Evolutionary conservation across 2,797 vertebrate genomes (phyloP), one percentile per base, ranked within the genome.

Genomic region (Crocidura indochinensis): DNA sequence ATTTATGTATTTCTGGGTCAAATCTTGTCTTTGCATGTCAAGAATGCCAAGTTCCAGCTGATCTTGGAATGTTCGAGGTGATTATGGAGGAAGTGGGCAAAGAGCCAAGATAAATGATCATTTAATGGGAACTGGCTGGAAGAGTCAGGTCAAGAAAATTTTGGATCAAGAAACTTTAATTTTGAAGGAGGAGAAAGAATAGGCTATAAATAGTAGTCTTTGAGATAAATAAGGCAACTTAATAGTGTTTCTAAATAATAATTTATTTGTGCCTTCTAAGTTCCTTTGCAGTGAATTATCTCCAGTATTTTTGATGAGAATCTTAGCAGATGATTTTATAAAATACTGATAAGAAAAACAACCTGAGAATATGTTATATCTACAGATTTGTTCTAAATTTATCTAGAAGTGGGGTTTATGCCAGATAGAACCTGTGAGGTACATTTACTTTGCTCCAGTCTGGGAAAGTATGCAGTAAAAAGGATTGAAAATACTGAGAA

Each of bases 1-100:
- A 86, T 74, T 95, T 1, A 0, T 86, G 53, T 62, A 71, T 92
- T 95, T 96, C 82, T 95, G 87, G 88, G 94, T 93, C 91, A 93
- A 29, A 85, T 67, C 69, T 31, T 77, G 22, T 73, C 47, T 91
- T 38, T 91, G 38, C 44, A 15, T 90, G 85, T 69, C 91, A 94
- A 90, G 86, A 74, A 88, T 93, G 88, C 94, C 86, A 92, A 92
- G 53, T 93, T 92, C 83, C 27, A 91, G 83, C 91, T 86, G 76
- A 91, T 95, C 69, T 83, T 93, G 95, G 83, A 93, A 92, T 93
- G 91, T 91, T 81, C 53, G 71, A 94, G 68, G 64, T 92, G 91
- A 91, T 91, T 92, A 77, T 88, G 65, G 77, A 95, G 80, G 76
- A 92, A 88, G 51, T 8, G 27, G 74, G 77, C 86, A 94, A 67